These are phyloP conservation scores for Aldabrachelys gigantea DNA, from an alignment of 2,113 vertebrate species.

Conservation along the genomic window DNA sequence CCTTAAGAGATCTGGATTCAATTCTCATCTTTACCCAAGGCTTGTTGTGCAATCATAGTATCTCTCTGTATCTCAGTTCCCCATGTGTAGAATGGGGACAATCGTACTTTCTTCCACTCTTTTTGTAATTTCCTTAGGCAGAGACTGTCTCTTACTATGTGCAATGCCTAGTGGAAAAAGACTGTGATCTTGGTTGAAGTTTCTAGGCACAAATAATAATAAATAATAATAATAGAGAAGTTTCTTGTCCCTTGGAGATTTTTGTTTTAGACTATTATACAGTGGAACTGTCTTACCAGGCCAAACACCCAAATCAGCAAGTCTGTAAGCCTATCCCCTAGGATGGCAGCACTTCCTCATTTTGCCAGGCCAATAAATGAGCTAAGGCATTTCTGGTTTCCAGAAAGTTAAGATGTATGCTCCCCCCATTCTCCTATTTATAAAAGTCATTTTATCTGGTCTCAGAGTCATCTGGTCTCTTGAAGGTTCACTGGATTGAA, in stretches of 20 bases:
- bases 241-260: not conserved
- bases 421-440: not conserved
- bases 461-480: not conserved
- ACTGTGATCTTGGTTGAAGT: not conserved
- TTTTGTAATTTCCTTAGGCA: not conserved
- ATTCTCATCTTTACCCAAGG: not conserved
- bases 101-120: not conserved
- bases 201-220: not conserved
- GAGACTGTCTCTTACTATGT: not conserved
- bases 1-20: not conserved
- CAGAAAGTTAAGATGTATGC: not conserved
- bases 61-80: not conserved
- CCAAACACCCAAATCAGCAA: not conserved
- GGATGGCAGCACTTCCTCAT: not conserved
- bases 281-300: not conserved
- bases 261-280: not conserved
- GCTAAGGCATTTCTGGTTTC: not conserved
- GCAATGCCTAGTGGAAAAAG: rapidly evolving
- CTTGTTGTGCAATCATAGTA: not conserved
- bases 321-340: not conserved
- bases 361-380: not conserved
- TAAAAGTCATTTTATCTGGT: not conserved
- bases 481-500: not conserved
- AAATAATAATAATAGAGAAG: not conserved
- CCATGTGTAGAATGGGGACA: not conserved